A percentile compares a stretch with the other conserved stretches of the same genome.
phyloP scores from a whole-genome alignment of 2,113 vertebrate genomes.

The Hymenochirus boettgeri region DNA sequence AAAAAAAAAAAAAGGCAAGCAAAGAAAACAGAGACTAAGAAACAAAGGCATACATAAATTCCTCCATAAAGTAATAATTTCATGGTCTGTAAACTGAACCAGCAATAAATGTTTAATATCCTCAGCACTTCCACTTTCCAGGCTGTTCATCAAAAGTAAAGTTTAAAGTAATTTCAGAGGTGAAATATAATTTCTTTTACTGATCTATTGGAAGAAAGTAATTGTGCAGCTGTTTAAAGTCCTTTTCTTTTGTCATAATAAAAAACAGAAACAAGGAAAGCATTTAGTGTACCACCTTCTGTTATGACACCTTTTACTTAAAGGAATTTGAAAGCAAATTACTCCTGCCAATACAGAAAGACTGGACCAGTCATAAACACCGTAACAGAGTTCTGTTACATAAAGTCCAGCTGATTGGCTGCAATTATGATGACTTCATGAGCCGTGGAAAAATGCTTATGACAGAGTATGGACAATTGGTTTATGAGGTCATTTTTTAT shows the following conservation, averaged over 20 bases:
- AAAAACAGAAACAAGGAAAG: conserved; percentile 5
- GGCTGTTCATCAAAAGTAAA: conserved; percentile 33
- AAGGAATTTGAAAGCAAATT: not conserved
- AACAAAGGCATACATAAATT: conserved; percentile 25
- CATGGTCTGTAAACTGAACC: conserved; percentile 36
- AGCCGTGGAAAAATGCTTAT: too few species aligned
- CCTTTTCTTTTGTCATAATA: conserved; percentile 19
- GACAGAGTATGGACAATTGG: too few species aligned
- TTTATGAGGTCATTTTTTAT: too few species aligned
- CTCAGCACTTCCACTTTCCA: conserved; percentile 11
- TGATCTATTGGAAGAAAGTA: conserved; percentile 13
- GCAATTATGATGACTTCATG: too few species aligned
- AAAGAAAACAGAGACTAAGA: conserved; percentile 15
- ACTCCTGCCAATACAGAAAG: not conserved
- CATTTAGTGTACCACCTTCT: not conserved
- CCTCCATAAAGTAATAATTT: conserved; percentile 36
- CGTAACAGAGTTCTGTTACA: not conserved
- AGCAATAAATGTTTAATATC: conserved; percentile 37
- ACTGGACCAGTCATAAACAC: not conserved
- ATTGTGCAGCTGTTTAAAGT: conserved; percentile 15
- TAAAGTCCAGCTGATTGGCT: not conserved
- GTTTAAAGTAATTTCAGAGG: conserved; percentile 16
- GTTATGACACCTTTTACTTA: not conserved
- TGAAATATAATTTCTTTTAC: conserved; percentile 29
- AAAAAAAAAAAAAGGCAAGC: not conserved